Conservation (phyloP, 2,113 vertebrate species). For the Calidris pygmaea region DNA sequence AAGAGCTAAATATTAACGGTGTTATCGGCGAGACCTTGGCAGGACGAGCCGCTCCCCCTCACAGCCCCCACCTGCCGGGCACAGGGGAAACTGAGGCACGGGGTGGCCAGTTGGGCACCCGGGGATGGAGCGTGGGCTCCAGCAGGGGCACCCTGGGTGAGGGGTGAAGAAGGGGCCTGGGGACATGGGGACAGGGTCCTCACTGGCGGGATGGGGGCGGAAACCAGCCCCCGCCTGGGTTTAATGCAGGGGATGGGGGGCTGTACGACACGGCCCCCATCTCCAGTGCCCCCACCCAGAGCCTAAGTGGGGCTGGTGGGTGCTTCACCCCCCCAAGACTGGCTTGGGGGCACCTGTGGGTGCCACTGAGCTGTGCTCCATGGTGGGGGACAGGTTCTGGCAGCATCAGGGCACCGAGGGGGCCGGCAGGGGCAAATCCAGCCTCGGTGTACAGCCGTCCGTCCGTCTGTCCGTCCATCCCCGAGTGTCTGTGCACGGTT, state of each 20-base stretch:
- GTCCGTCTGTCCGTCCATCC: not conserved
- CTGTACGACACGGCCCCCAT: fast-evolving
- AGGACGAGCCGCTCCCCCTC: not conserved
- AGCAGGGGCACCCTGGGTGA: not conserved
- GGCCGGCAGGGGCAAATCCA: fast-evolving
- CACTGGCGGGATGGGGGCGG: fast-evolving
- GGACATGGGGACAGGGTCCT: not conserved
- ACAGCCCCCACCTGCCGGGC: fast-evolving
- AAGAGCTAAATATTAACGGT: not conserved
- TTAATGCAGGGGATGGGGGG: not conserved
- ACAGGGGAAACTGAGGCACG: not conserved
- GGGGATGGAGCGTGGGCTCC: fast-evolving
- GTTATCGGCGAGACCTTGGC: not conserved
- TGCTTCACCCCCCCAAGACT: not conserved
- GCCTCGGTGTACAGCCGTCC: fast-evolving
- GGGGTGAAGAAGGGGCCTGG: not conserved
- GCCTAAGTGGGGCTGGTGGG: too few species aligned
- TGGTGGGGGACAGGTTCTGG: not conserved
- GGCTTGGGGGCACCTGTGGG: not conserved
- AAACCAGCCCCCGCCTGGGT: not conserved
- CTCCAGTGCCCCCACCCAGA: too few species aligned
- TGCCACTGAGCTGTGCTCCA: not conserved
- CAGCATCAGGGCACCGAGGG: not conserved
- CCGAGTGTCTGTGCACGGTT: fast-evolving
- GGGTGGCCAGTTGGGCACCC: not conserved